These are phyloP conservation scores for Zapornia atra DNA, from an alignment of 2,113 vertebrate species.

Conservation along the genomic window DNA sequence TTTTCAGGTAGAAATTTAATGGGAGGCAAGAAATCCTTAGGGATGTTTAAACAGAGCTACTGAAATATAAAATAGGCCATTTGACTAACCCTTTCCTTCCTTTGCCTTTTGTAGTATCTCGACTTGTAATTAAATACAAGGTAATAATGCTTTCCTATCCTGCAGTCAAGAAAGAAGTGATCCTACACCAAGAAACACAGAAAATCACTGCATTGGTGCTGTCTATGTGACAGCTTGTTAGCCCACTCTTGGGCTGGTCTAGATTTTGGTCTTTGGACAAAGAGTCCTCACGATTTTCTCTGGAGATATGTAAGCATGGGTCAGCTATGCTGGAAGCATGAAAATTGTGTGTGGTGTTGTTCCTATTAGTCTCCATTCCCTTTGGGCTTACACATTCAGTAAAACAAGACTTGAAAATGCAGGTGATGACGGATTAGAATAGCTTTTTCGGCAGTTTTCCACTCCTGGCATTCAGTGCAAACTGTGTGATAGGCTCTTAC, in stretches of 20 bases:
- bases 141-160: not conserved
- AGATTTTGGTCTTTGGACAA: not conserved
- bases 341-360: not conserved
- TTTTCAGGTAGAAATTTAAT: conserved; percentile 55
- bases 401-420: conserved; percentile 12
- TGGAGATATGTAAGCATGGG: not conserved
- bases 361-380: not conserved
- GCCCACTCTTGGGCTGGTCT: not conserved
- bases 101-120: not conserved
- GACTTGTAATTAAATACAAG: not conserved
- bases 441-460: not conserved
- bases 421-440: not conserved
- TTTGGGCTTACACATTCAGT: not conserved
- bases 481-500: not conserved
- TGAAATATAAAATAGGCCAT: conserved; percentile 49
- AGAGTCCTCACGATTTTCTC: not conserved
- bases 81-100: conserved; percentile 45
- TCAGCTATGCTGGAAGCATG: not conserved
- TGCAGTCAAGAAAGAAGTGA: not conserved
- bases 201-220: not conserved
- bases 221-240: not conserved
- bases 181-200: not conserved
- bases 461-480: not conserved
- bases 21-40: conserved; percentile 40
- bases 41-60: conserved; percentile 13